These are phyloP conservation scores for Anas flavirostris DNA, from an alignment of 2,797 vertebrate species.

Conservation along the genomic window DNA sequence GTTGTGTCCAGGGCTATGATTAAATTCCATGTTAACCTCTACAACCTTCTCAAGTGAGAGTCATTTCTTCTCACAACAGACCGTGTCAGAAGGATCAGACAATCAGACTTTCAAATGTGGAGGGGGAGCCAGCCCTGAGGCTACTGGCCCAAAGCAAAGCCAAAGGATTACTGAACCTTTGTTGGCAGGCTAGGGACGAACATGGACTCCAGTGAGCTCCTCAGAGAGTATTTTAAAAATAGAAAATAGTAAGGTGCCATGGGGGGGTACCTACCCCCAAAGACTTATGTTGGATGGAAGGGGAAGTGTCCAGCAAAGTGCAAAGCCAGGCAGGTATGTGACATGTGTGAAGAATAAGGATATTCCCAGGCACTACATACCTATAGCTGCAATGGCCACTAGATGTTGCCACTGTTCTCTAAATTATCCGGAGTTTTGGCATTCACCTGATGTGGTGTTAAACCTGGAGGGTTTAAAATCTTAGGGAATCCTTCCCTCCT, in stretches of 20 bases:
- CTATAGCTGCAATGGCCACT: slow-evolving; percentile 21
- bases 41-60: slow-evolving; percentile 54
- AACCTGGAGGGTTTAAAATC: slow-evolving; percentile 34
- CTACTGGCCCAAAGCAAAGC: not conserved
- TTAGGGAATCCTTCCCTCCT: slow-evolving; percentile 57
- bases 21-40: slow-evolving; percentile 63
- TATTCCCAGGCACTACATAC: not conserved
- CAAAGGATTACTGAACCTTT: not conserved
- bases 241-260: not conserved
- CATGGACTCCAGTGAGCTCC: not conserved
- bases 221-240: not conserved
- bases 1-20: slow-evolving; percentile 17
- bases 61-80: slow-evolving; percentile 27
- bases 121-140: not conserved
- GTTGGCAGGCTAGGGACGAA: not conserved
- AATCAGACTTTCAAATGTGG: not conserved
- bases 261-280: not conserved
- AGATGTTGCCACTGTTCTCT: slow-evolving; percentile 51
- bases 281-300: not conserved
- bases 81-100: slow-evolving; percentile 18
- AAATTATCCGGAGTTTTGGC: not conserved
- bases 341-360: not conserved
- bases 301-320: not conserved
- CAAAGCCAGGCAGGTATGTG: not conserved
- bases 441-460: not conserved